phyloP scores from a whole-genome alignment of 92 coral and sea anemone genomes.

The Epizoanthus illoricatus region DNA sequence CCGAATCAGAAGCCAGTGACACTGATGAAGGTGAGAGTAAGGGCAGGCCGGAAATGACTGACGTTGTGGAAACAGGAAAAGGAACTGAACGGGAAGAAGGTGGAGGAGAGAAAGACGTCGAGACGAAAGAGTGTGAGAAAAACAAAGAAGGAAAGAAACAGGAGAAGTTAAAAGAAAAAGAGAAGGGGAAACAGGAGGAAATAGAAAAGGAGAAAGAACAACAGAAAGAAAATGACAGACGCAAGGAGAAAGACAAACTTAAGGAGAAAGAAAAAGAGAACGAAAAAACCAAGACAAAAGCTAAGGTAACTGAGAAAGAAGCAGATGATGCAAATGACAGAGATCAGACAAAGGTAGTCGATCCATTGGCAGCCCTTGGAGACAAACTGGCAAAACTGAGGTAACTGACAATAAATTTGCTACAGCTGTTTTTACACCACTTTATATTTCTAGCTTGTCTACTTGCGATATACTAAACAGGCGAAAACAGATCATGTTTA shows the following conservation, averaged over 20 bases:
- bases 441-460: too few relatives aligned
- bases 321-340: neutral
- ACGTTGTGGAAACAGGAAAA: neutral
- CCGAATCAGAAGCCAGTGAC: conserved; percentile 15
- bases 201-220: neutral
- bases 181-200: neutral
- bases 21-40: neutral
- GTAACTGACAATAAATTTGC: conserved; percentile 15
- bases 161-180: conserved; percentile 42
- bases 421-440: too few relatives aligned
- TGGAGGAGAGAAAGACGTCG: neutral
- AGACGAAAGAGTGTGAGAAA: conserved; percentile 1
- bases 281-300: neutral
- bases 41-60: neutral
- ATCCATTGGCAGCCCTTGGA: conserved; percentile 78
- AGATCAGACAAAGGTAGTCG: conserved; percentile 26
- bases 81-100: conserved; percentile 38
- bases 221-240: neutral
- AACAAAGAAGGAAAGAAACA: neutral
- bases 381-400: conserved; percentile 74
- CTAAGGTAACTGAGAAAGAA: conserved; percentile 11
- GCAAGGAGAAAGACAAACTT: neutral
- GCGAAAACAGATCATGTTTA: too few relatives aligned
- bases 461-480: too few relatives aligned
- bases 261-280: conserved; percentile 41